Base-by-base conservation (phyloP, 2,113 vertebrate genomes). In the Amazona vittata region DNA sequence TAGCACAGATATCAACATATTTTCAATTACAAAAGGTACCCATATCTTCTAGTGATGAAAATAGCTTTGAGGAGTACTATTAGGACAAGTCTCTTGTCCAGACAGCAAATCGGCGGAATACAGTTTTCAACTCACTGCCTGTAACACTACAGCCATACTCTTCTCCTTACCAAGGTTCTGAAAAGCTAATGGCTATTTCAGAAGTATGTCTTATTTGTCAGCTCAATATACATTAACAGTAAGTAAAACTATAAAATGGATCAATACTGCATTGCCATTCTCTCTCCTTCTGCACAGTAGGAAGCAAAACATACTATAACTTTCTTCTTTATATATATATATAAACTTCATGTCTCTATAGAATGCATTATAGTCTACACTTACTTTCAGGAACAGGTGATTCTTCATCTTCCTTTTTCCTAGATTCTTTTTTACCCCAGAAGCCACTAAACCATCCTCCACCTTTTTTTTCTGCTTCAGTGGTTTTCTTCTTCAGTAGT, bases 371-470 rank as follows among this genome's bases (percentile, higher is more conserved):
- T 5, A 74, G 20, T 28, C 21, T n/a, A 60, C 11, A 93, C 97
- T 96, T 97, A 99, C 99, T 98, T 97, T 99, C 98, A 25, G 90
- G 94, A 74, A 99, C 98, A 26, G 86, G 91, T 77, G 96, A 97
- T 43, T 99, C 98, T 73, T 98, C 97, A n/a, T 98, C 98, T 79
- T 98, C 98, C 94, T 99, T 99, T 93, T 98, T 99, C 97, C 98
- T 99, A 14, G 79, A 96, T 88, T 99, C 98, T 94, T 98, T 99
- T 96, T 86, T 99, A 41, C 99, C 94, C 97, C 99, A 99, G 39
- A 99, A 98, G 43, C 99, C 94, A 95, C 99, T 94, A 93, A 99
- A 99, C 98, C 99, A 99, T 44, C 99, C 98, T 93, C 98, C 98
- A 39, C 98, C 84, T 86, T 98, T 98, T 88, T 98, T 99, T 93